These are phyloP conservation scores for Zelleria hepariella DNA, from an alignment of 2,888 invertebrate species.

Conservation along the genomic window DNA sequence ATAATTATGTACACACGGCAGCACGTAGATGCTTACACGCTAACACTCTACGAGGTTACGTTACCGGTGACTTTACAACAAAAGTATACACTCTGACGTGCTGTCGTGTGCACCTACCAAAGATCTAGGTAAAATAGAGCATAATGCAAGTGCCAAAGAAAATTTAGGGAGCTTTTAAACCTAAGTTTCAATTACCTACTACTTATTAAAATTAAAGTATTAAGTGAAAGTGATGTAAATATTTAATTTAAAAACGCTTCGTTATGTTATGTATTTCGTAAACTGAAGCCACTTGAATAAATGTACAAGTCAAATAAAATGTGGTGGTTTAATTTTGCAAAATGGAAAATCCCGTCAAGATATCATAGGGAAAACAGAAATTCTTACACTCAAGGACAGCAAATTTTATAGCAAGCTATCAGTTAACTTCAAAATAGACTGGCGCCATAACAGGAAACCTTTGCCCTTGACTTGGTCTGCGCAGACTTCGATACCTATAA, in stretches of 20 bases:
- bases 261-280: constrained; percentile 44
- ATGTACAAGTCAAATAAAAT: constrained; percentile 15
- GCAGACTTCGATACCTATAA: no score
- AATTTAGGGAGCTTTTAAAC: constrained; percentile 59
- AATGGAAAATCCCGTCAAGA: neutral
- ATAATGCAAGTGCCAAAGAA: constrained; percentile 63
- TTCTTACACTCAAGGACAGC: no score
- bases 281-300: constrained; percentile 50
- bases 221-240: constrained; percentile 32
- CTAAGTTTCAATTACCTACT: constrained; percentile 39
- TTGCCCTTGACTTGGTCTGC: no score
- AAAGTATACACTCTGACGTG: no score
- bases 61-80: no score
- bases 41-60: no score
- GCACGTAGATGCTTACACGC: no score
- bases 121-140: constrained; percentile 23
- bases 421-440: no score
- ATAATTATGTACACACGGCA: neutral
- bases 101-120: no score
- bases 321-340: neutral
- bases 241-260: constrained; percentile 33
- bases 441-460: no score
- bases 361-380: no score
- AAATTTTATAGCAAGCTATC: no score
- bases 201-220: constrained; percentile 17